Percentiles rank a stretch among this genome's conserved stretches.
Conservation (phyloP, 2,888 invertebrate genomes). For the Caenorhabditis becei region DNA sequence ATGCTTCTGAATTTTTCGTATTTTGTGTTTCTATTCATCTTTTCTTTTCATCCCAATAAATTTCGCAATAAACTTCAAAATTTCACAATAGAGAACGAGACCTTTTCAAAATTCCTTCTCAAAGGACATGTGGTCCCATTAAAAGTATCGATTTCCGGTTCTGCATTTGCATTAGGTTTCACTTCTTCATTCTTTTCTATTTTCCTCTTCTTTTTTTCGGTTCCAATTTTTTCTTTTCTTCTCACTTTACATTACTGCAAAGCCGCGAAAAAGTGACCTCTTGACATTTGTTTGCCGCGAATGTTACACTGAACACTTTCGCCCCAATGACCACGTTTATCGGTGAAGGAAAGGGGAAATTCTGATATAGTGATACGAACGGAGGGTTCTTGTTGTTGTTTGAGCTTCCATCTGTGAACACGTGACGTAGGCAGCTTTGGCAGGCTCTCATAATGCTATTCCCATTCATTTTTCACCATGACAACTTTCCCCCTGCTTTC, state of each 20-base stretch:
- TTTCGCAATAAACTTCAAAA: conserved; percentile 29
- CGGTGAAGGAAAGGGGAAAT: background rate
- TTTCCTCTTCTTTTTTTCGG: background rate
- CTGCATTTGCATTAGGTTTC: conserved; percentile 14
- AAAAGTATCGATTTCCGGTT: conserved; percentile 29
- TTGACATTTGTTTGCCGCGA: conserved; percentile 1
- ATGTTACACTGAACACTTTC: conserved; percentile 17
- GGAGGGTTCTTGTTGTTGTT: background rate
- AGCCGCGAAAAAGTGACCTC: conserved; percentile 4
- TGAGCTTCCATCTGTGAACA: background rate
- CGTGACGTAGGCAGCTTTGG: background rate
- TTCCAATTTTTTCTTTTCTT: background rate
- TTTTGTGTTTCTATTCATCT: background rate
- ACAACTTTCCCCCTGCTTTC: background rate
- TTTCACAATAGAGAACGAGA: too few species aligned
- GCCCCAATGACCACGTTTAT: conserved; percentile 2
- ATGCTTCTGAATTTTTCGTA: conserved; percentile 36
- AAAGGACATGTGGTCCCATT: conserved; percentile 15
- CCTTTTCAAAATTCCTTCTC: conserved; percentile 11
- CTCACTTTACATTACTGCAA: conserved; percentile 2
- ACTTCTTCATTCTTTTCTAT: conserved; percentile 1
- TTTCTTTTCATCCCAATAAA: conserved; percentile 11
- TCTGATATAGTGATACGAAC: background rate
- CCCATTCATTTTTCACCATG: background rate
- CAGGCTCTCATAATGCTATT: background rate